A percentile compares a stretch with the other conserved stretches of the same genome.
These are phyloP conservation scores for Diceros bicornis DNA, from an alignment of 2,797 vertebrate species.

Conservation along the genomic window DNA sequence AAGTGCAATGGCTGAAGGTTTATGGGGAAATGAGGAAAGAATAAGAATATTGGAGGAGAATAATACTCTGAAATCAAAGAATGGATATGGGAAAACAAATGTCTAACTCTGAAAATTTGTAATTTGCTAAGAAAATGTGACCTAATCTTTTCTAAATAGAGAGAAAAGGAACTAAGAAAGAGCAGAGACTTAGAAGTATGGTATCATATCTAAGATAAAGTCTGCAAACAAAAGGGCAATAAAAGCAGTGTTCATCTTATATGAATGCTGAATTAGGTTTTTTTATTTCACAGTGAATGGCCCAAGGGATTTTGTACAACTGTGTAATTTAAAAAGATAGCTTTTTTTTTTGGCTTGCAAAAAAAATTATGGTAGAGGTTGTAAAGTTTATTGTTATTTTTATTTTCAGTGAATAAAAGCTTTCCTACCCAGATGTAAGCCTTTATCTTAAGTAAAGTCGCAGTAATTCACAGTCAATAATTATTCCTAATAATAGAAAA, in stretches of 20 bases:
- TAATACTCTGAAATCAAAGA: conserved; percentile 16
- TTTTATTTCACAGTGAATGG: neutral
- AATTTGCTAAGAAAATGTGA: conserved; percentile 63
- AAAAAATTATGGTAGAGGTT: conserved; percentile 77
- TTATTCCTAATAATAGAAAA: conserved; percentile 66
- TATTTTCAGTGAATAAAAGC: conserved; percentile 75
- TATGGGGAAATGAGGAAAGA: neutral
- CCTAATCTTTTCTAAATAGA: conserved; percentile 67
- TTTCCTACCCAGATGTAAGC: conserved; percentile 47
- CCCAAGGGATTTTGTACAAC: conserved; percentile 75
- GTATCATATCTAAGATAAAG: conserved; percentile 48
- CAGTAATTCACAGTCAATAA: conserved; percentile 54
- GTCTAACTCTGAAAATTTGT: conserved; percentile 23
- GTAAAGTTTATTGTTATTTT: conserved; percentile 81
- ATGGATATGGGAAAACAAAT: neutral
- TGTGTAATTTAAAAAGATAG: conserved; percentile 80
- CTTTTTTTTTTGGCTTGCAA: conserved; percentile 67
- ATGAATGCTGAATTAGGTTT: conserved; percentile 36
- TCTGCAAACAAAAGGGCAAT: conserved; percentile 31
- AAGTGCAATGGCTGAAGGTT: conserved; percentile 35
- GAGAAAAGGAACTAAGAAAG: conserved; percentile 46
- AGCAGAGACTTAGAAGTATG: conserved; percentile 57
- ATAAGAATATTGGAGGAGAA: conserved; percentile 1
- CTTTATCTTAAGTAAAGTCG: conserved; percentile 62
- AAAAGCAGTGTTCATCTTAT: conserved; percentile 62